Evolutionary conservation across 2,797 vertebrate genomes (phyloP).

Genomic region (Staurois parvus): DNA sequence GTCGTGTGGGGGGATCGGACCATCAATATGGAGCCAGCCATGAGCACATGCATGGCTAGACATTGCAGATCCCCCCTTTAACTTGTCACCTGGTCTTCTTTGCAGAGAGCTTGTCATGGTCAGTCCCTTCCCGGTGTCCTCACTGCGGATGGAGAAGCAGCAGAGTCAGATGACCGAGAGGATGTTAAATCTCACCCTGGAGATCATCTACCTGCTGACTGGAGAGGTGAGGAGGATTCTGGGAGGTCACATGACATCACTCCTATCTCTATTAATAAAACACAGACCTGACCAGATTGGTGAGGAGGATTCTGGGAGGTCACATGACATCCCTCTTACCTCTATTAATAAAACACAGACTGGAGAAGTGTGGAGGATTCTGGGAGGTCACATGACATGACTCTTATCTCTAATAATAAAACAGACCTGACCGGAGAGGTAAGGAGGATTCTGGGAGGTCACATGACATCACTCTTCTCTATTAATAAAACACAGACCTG

Average conservation of each 20-base stretch:
- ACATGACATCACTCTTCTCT: neutral
- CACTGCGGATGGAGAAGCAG: neutral
- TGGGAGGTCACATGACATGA: neutral
- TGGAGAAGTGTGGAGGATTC: neutral
- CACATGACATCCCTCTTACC: neutral
- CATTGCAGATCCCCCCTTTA: neutral
- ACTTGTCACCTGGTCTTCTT: neutral
- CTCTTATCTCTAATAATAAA: neutral
- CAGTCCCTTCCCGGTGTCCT: neutral
- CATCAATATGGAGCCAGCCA: neutral
- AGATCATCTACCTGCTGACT: neutral
- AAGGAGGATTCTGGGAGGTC: neutral
- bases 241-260: neutral
- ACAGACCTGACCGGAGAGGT: neutral
- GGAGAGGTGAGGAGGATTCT: neutral
- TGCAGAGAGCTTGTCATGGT: neutral
- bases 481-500: neutral
- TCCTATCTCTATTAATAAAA: too few species aligned
- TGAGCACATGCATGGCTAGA: neutral
- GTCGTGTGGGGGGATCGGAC: neutral
- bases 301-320: neutral
- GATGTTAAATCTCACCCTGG: neutral
- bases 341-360: neutral
- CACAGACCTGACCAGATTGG: neutral
- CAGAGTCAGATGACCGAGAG: neutral